phyloP scores from a whole-genome alignment of 1,140 invertebrate species.

The Carcinoscorpius rotundicauda region DNA sequence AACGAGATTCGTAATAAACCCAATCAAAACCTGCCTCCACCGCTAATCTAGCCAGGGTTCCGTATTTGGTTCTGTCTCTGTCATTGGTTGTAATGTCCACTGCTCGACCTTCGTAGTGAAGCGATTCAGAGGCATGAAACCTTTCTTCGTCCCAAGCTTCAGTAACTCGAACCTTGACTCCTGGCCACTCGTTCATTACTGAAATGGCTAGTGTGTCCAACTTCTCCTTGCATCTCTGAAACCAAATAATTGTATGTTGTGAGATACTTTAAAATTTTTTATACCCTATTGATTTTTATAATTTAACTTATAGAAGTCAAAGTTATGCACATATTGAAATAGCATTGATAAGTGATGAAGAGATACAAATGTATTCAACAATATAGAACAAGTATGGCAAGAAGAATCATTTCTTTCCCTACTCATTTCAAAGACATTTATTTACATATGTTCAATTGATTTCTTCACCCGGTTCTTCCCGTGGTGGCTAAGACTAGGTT shows the following conservation, averaged over 20 bases:
- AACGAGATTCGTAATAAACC: too few species aligned
- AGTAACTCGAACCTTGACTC: constrained; percentile 32
- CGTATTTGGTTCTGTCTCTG: constrained; percentile 31
- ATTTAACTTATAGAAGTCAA: too few species aligned
- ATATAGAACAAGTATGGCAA: too few species aligned
- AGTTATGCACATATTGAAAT: too few species aligned
- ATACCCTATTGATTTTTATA: too few species aligned
- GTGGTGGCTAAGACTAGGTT: too few species aligned
- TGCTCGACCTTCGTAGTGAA: constrained; percentile 36
- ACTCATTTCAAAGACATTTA: too few species aligned
- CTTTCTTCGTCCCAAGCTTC: constrained; percentile 34
- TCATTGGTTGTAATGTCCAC: constrained; percentile 35
- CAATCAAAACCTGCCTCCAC: constrained; percentile 28
- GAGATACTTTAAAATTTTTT: neutral
- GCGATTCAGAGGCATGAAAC: constrained; percentile 16
- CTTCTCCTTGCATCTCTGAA: constrained; percentile 35
- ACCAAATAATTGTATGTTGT: constrained; percentile 7
- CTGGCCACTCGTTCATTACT: constrained; percentile 34
- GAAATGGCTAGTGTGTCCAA: constrained; percentile 32
- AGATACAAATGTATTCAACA: too few species aligned
- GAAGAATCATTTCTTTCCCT: too few species aligned
- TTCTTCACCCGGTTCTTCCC: too few species aligned
- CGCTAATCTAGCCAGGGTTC: constrained; percentile 33
- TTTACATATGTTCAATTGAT: too few species aligned
- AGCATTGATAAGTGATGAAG: too few species aligned